Conservation (phyloP, 2,888 invertebrate genomes). For the Scaptomyza tumidula region DNA sequence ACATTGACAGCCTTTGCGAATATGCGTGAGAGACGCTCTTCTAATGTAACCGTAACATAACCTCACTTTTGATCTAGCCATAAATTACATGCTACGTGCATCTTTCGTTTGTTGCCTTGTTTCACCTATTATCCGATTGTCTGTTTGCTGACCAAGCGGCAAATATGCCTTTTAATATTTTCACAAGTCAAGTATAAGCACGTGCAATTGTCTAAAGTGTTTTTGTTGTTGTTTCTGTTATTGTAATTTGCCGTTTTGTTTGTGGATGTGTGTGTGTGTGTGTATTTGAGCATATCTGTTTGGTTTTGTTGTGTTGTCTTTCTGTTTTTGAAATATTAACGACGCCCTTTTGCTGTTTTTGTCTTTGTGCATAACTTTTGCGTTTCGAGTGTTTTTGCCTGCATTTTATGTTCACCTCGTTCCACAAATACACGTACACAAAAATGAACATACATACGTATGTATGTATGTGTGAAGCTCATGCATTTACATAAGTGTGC, state of each 20-base stretch:
- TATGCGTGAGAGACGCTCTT: slow-evolving; percentile 18
- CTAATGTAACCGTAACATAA: slow-evolving; percentile 14
- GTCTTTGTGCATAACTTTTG: slow-evolving; percentile 68
- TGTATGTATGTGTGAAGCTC: not conserved
- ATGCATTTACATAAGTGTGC: not conserved
- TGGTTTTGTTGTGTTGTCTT: slow-evolving; percentile 32
- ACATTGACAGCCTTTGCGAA: slow-evolving; percentile 39
- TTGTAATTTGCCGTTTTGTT: slow-evolving; percentile 38
- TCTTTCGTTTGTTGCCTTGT: slow-evolving; percentile 54
- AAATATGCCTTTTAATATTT: slow-evolving; percentile 75
- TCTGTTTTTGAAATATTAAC: slow-evolving; percentile 81
- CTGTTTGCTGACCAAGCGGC: slow-evolving; percentile 66
- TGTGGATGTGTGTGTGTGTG: not conserved
- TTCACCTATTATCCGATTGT: slow-evolving; percentile 36
- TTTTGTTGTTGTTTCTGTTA: slow-evolving; percentile 28
- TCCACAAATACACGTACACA: slow-evolving; percentile 1
- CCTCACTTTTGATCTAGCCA: slow-evolving; percentile 30
- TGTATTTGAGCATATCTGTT: slow-evolving; percentile 18
- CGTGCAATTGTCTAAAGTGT: slow-evolving; percentile 61
- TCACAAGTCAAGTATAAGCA: slow-evolving; percentile 54
- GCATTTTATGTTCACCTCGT: slow-evolving; percentile 66
- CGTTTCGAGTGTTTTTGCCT: slow-evolving; percentile 72
- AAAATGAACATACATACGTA: not conserved
- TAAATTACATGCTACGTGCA: slow-evolving; percentile 53
- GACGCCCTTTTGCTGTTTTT: slow-evolving; percentile 77